A percentile compares a stretch with the other conserved stretches of the same genome.
Evolutionary conservation across 2,113 vertebrate genomes (phyloP).

Genomic region (Cyprinodon variegatus): DNA sequence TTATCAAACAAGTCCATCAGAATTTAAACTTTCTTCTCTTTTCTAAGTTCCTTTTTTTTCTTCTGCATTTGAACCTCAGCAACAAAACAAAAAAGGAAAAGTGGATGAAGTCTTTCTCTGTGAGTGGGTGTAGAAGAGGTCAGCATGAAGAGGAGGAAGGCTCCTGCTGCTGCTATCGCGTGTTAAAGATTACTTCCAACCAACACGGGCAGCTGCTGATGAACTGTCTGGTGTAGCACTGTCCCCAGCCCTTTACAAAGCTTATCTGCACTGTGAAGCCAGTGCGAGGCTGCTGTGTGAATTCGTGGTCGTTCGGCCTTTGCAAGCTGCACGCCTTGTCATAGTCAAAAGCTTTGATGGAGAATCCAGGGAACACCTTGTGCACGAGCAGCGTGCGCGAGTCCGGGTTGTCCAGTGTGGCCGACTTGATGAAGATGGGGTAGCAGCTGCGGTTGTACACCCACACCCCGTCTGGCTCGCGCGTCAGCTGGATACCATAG

Average conservation of each 20-base stretch:
- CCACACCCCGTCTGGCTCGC: conserved; percentile 96
- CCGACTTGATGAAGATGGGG: conserved; percentile 99
- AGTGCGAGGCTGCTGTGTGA: conserved; percentile 95
- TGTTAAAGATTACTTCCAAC: conserved; percentile 98
- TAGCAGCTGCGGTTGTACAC: conserved; percentile 99
- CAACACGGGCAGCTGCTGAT: conserved; percentile 99
- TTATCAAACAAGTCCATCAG: conserved; percentile 84
- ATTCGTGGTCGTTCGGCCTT: conserved; percentile 98
- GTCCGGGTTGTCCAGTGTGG: conserved; percentile 99
- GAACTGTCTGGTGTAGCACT: conserved; percentile 98
- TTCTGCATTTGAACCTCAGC: conserved; percentile 57
- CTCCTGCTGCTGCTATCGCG: conserved; percentile 83
- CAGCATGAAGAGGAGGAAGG: conserved; percentile 34
- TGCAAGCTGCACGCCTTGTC: conserved; percentile 95
- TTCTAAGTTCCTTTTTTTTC: conserved; percentile 64
- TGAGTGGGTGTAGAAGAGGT: conserved; percentile 10
- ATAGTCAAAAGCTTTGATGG: conserved; percentile 98
- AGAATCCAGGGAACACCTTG: conserved; percentile 98
- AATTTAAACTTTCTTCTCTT: conserved; percentile 75
- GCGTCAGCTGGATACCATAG: conserved; percentile 96
- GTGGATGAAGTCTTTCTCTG: conserved; percentile 53
- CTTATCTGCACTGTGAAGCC: conserved; percentile 99
- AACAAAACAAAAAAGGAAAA: conserved; percentile 41
- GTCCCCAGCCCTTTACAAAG: conserved; percentile 99
- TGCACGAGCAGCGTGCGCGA: conserved; percentile 96